Percentiles rank a stretch among this genome's conserved stretches.
phyloP scores from a whole-genome alignment of 2,888 invertebrate genomes.

The Diachrysia chrysitis region DNA sequence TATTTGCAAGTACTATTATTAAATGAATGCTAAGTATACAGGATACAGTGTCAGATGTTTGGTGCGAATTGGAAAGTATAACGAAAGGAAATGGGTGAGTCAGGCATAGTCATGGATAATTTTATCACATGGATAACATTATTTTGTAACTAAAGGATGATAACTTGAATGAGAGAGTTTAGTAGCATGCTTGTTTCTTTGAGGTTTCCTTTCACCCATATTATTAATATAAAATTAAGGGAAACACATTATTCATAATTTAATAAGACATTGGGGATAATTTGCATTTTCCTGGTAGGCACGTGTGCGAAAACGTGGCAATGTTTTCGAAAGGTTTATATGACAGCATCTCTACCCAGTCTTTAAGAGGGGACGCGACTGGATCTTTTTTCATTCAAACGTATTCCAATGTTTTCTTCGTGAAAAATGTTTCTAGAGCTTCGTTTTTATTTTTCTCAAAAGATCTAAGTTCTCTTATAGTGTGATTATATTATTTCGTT shows the following conservation, averaged over 20 bases:
- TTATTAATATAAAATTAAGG: too few relatives aligned
- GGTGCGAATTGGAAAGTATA: conserved; percentile 36
- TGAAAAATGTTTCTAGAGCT: too few relatives aligned
- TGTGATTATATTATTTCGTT: too few relatives aligned
- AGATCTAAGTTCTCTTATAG: too few relatives aligned
- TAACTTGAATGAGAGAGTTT: conserved; percentile 6
- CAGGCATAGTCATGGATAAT: conserved; percentile 37
- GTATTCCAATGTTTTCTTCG: too few relatives aligned
- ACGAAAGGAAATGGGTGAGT: conserved; percentile 41
- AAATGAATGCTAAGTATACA: conserved; percentile 23
- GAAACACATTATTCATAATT: too few relatives aligned
- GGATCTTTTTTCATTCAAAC: too few relatives aligned
- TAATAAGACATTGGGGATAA: neutral
- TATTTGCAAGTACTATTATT: conserved; percentile 2
- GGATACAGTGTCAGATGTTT: conserved; percentile 31
- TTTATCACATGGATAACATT: conserved; percentile 47
- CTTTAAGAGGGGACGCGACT: too few relatives aligned
- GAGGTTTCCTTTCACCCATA: too few relatives aligned
- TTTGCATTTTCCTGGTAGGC: neutral
- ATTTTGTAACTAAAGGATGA: conserved; percentile 39
- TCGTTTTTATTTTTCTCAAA: too few relatives aligned
- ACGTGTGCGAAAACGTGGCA: neutral
- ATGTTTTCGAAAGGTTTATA: neutral
- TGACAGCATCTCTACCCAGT: neutral
- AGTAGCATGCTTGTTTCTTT: too few relatives aligned